Evolutionary conservation across 1,140 invertebrate genomes (phyloP).

Genomic region (Bombus balteatus): DNA sequence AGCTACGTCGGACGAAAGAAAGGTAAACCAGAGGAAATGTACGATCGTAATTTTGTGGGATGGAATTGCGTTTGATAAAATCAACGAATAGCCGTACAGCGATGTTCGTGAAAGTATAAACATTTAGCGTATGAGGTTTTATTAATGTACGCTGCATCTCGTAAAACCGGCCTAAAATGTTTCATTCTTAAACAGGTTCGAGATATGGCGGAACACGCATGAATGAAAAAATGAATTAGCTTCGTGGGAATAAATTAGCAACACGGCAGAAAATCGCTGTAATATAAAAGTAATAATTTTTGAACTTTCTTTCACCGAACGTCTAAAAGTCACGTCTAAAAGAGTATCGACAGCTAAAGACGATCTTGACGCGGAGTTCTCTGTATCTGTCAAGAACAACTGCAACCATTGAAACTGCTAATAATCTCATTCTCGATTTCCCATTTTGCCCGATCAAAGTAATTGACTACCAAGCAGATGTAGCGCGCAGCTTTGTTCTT

Average conservation of each 20-base stretch:
- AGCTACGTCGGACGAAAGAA: no score
- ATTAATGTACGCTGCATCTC: no score
- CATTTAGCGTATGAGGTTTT: no score
- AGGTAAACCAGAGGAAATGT: background rate
- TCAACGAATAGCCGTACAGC: no score
- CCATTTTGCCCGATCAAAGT: slow-evolving; percentile 11
- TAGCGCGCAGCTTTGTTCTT: background rate
- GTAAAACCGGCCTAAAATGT: no score
- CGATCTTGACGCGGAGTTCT: background rate
- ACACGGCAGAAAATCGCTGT: no score
- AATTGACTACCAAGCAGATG: background rate
- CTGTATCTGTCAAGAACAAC: background rate
- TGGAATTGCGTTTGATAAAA: background rate
- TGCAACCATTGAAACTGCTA: background rate
- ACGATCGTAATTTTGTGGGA: background rate
- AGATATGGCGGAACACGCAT: no score
- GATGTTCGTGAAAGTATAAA: no score
- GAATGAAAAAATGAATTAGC: no score
- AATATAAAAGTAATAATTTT: no score
- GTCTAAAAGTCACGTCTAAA: background rate
- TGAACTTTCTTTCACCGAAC: background rate
- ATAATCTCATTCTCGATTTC: slow-evolving; percentile 30
- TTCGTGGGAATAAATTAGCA: no score
- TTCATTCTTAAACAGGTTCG: no score
- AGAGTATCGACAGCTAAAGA: background rate